Base-by-base conservation (phyloP, 2,888 invertebrate species). In the Hartigia nigra region DNA sequence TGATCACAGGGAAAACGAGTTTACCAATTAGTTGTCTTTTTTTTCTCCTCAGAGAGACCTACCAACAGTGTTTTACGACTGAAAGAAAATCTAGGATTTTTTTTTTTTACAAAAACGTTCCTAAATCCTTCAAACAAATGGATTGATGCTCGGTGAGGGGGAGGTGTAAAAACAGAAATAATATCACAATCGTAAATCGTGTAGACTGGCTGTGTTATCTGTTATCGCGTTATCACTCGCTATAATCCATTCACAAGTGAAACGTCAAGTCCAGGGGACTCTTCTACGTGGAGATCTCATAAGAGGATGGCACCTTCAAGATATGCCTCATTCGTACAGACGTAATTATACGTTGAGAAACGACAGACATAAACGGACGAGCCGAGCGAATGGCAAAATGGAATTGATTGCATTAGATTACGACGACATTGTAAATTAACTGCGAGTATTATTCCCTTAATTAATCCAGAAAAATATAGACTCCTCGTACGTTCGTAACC, bases 341-440 rank as follows among this genome's bases (percentile, higher is more conserved):
- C 14, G 39, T 4, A 14, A 39, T 14, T 39, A 9, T 2, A 55
- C 23, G 2, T 23, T 55, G 23, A 23, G 1, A 55, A 55, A 2
- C 23, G 23, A 23, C 9, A 2, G 23, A 23, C 9, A 55, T 9
- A 55, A 5, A 23, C 2, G 1, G 0, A n/a, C 78, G 37, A 70
- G 34, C 36, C 70, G 69, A n/a, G 35, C 75, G 31, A 78, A 70
- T 75, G 74, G 74, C 70, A 78, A 75, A 78, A 75, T 75, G 75
- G 70, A 69, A n/a, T 14, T 39, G 74, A 78, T 78, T 75, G 70
- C 32, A 75, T 78, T 78, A 75, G 75, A 78, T 78, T 75, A 70
- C 31, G 78, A 69, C 23, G 75, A 78, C 75, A 78, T 39, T 78
- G 69, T 70, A 23, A 75, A 78, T 78, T 78, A 75, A 75, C 70